A percentile compares a stretch with the other conserved stretches of the same genome.
These are phyloP conservation scores for Tholera decimalis DNA, from an alignment of 2,888 invertebrate genomes.

Conservation along the genomic window DNA sequence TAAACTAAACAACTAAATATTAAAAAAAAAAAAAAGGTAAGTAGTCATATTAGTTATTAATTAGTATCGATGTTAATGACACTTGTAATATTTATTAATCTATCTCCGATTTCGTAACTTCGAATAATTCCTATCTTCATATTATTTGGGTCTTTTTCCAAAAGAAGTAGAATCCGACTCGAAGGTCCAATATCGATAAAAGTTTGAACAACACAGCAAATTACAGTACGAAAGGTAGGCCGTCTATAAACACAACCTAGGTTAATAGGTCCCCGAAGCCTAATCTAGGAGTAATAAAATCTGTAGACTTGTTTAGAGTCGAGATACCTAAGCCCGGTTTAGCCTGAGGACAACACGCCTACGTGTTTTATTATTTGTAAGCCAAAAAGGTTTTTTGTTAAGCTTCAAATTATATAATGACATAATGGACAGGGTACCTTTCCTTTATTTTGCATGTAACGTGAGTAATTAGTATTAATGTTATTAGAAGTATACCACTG, in stretches of 20 bases:
- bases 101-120: not conserved
- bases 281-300: conserved; percentile 42
- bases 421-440: not conserved
- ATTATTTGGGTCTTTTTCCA: not conserved
- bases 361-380: conserved; percentile 30
- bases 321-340: conserved; percentile 7
- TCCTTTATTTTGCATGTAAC: too few relatives aligned
- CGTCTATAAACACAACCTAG: conserved; percentile 9
- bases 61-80: too few relatives aligned
- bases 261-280: conserved; percentile 6
- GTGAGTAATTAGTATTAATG: too few relatives aligned
- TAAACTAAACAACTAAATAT: too few relatives aligned
- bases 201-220: conserved; percentile 15
- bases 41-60: too few relatives aligned
- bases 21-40: too few relatives aligned
- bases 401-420: not conserved
- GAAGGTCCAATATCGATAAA: conserved; percentile 22
- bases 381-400: conserved; percentile 11
- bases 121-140: not conserved
- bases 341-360: conserved; percentile 6
- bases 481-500: too few relatives aligned
- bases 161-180: conserved; percentile 12
- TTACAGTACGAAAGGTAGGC: conserved; percentile 10
- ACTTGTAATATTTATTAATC: not conserved
- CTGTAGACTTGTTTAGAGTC: conserved; percentile 6